Evolutionary conservation across 2,797 vertebrate genomes (phyloP), one percentile per base, ranked within the genome.

Genomic region (Chaenodraco wilsoni): DNA sequence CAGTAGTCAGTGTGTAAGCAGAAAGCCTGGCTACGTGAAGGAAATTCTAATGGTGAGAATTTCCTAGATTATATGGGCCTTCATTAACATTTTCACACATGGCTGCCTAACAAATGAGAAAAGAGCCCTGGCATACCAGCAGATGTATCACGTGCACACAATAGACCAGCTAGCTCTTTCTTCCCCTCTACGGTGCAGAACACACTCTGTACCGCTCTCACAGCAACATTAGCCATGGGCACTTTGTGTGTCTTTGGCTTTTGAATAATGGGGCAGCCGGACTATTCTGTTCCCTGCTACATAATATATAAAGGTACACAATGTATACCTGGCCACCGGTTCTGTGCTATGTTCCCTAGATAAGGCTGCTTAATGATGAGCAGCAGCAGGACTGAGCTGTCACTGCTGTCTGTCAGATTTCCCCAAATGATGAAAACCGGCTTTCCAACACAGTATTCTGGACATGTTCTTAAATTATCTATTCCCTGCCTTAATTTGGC

Each of bases 51-150:
- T 95, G 78, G 94, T 90, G 91, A 94, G 94, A 94, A 95, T 96
- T 96, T 95, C 80, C 87, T 92, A 92, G 96, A 95, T 96, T 95
- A 95, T 95, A 94, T 95, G 95, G 96, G 94, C 96, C 96, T 97
- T 98, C 96, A 96, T 98, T 98, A 97, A 96, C 97, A 95, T 98
- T 97, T 98, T 96, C 97, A 98, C 96, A 96, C 96, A 95, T 92
- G 94, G 93, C 96, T 96, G 97, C 92, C 95, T 96, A 95, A 95
- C 96, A 96, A 96, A 97, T 95, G 96, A 96, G 96, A 95, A 96
- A 95, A 95, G 95, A 95, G 95, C 95, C 94, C 95, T 93, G 92
- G 94, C 91, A 91, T 91, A 90, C 90, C 79, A 57, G 88, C 92
- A 94, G 95, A 95, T 97, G 96, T 95, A 96, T 94, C 91, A 90